Evolutionary conservation across 2,888 invertebrate species (phyloP).

Genomic region (Macrophya alboannulata): DNA sequence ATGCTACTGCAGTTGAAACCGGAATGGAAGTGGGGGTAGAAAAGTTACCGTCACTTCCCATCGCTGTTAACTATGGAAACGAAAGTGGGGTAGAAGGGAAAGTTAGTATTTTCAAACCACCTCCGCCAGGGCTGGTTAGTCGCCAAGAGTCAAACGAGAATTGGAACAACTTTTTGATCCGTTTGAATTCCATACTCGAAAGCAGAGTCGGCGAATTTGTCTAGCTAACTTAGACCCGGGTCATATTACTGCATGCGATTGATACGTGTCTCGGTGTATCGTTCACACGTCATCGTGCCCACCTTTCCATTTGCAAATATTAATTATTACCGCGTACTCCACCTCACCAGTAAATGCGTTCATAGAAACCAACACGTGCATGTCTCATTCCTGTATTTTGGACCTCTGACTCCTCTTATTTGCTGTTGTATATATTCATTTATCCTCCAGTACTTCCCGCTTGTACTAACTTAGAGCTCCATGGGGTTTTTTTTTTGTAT

Average conservation of each 20-base stretch:
- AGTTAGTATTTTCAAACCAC: constrained; percentile 77
- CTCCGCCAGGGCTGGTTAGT: constrained; percentile 76
- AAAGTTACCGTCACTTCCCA: constrained; percentile 72
- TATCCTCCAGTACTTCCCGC: not conserved
- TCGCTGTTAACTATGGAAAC: constrained; percentile 65
- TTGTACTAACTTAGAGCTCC: constrained; percentile 31
- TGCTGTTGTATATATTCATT: not conserved
- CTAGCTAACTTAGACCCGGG: constrained; percentile 65
- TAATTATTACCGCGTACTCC: no score
- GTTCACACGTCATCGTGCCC: not conserved
- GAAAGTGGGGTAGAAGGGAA: constrained; percentile 68
- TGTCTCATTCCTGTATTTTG: not conserved
- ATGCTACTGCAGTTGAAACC: not conserved
- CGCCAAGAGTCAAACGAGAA: constrained; percentile 79
- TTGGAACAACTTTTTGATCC: constrained; percentile 81
- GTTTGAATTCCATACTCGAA: constrained; percentile 81
- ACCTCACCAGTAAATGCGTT: constrained; percentile 15
- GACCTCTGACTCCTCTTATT: constrained; percentile 7
- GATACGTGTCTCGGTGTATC: not conserved
- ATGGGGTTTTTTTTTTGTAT: not conserved
- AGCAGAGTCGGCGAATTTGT: constrained; percentile 80
- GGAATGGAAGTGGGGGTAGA: not conserved
- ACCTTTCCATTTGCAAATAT: no score
- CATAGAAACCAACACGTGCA: not conserved
- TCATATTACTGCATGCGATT: constrained; percentile 8